Evolutionary conservation across 2,888 invertebrate genomes (phyloP), one percentile per base, ranked within the genome.

Genomic region (Harpalus rufipes): DNA sequence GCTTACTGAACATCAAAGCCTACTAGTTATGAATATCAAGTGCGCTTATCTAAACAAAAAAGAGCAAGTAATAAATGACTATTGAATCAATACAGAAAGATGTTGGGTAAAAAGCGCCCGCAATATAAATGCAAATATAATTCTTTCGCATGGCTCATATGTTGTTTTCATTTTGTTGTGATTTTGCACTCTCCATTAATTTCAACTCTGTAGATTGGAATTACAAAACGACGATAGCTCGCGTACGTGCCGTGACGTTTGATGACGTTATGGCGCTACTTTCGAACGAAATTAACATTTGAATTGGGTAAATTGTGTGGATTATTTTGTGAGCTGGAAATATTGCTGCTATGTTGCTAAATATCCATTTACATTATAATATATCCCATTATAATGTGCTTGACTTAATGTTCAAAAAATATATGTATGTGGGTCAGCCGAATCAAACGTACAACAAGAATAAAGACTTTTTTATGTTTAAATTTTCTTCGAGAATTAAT

Each of bases 101-200:
- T 68, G 65, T 65, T n/a, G 41, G 44, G 41, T 41, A 81, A 61
- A 81, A 81, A 16, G 14, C 18, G 6, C 14, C 18, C 58, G 58
- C 72, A 68, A 81, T 81, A 68, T 81, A 39, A 68, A 81, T 81
- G 81, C 72, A 81, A 81, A 81, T 72, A 68, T 72, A 81, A 68
- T 51, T 72, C 25, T n/a, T 56, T 44, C 81, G 65, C 51, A 44
- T 81, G 81, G 14, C 65, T 81, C 41, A 14, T 72, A 25, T 32
- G 51, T 44, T 25, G 81, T 72, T 72, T 81, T 59, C 18, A 65
- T 81, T 80, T 81, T 65, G 44, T 81, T 81, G 25, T 81, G 81
- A 81, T 63, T 81, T 81, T 81, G 41, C 63, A 81, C 81, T 81
- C n/a, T 44, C 61, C 81, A 81, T 81, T 81, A 81, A 81, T 81